These are phyloP conservation scores for Heliconius eleuchia DNA, from an alignment of 1,140 invertebrate genomes.

Conservation along the genomic window DNA sequence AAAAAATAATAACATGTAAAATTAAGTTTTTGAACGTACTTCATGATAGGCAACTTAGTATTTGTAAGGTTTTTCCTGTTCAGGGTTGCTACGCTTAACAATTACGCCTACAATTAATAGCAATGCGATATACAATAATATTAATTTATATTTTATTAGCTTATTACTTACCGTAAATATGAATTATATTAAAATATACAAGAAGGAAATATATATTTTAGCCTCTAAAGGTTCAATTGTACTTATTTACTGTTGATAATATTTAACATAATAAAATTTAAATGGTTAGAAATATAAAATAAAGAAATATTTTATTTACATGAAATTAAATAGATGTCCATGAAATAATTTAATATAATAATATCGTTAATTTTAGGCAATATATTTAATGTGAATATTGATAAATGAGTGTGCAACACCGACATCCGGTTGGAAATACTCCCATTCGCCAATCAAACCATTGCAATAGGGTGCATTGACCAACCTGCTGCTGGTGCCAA, in stretches of 20 bases:
- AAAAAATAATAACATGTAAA: neutral
- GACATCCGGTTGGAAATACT: slow-evolving; percentile 62
- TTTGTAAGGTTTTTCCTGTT: slow-evolving; percentile 37
- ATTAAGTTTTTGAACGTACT: slow-evolving; percentile 44
- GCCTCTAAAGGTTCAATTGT: neutral
- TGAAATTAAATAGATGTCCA: neutral
- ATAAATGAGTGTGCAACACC: slow-evolving; percentile 44
- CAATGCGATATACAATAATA: neutral
- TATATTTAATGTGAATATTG: slow-evolving; percentile 4
- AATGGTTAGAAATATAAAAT: neutral
- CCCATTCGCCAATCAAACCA: slow-evolving; percentile 79
- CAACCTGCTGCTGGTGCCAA: slow-evolving; percentile 75
- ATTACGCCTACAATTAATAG: slow-evolving; percentile 14
- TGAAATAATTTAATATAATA: neutral
- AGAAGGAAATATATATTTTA: neutral
- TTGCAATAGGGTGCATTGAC: slow-evolving; percentile 79
- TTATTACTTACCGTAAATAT: neutral
- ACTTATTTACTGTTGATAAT: neutral
- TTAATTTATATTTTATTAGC: neutral
- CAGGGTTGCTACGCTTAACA: slow-evolving; percentile 40
- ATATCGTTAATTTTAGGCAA: neutral
- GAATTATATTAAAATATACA: neutral
- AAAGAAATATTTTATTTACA: neutral
- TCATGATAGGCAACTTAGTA: slow-evolving; percentile 40
- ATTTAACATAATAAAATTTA: neutral